Evolutionary conservation across 2,888 invertebrate species (phyloP).

Genomic region (Eupithecia inturbata): DNA sequence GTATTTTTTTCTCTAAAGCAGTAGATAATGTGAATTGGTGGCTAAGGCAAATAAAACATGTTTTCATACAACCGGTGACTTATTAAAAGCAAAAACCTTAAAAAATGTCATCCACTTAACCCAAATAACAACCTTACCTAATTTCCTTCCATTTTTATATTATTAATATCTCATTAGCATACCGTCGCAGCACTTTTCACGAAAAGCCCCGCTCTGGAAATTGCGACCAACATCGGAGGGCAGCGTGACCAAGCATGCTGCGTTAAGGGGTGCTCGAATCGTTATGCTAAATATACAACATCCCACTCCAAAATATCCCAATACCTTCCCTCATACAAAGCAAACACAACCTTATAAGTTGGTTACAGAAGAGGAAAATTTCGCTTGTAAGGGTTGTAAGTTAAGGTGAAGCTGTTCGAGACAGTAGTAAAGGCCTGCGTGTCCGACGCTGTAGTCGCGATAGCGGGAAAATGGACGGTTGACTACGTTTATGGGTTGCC

Average conservation of each 20-base stretch:
- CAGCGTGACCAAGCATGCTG: conserved; percentile 83
- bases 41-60: background rate
- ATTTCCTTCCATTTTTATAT: conserved; percentile 48
- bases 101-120: conserved; percentile 37
- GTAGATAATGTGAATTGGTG: background rate
- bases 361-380: conserved; percentile 17
- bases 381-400: conserved; percentile 9
- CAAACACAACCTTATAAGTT: conserved; percentile 44
- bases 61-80: background rate
- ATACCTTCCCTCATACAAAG: conserved; percentile 25
- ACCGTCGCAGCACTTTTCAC: conserved; percentile 69
- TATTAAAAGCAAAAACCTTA: conserved; percentile 2
- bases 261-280: conserved; percentile 81
- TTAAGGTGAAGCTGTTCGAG: conserved; percentile 46
- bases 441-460: conserved; percentile 74
- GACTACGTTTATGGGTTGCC: conserved; percentile 81
- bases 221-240: conserved; percentile 78
- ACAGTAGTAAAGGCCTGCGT: conserved; percentile 65
- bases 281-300: conserved; percentile 77
- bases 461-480: conserved; percentile 82
- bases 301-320: conserved; percentile 43
- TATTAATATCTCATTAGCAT: conserved; percentile 55
- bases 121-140: conserved; percentile 39
- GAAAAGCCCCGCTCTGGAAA: conserved; percentile 73
- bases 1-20: background rate